phyloP scores from a whole-genome alignment of 2,113 vertebrate species.

The Budorcas taxicolor region DNA sequence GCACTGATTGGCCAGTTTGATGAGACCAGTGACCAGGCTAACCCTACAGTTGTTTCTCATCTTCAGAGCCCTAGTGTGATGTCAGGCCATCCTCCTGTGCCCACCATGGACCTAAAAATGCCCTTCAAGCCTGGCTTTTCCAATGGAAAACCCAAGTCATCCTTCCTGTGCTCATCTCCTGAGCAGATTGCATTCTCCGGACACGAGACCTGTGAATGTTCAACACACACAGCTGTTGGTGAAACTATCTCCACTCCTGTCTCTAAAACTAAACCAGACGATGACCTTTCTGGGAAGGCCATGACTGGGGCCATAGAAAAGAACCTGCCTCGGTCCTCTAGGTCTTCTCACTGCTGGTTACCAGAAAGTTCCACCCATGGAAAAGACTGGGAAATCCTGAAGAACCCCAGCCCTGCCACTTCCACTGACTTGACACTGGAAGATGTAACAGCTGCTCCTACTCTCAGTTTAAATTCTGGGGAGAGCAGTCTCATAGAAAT shows the following conservation, averaged over 20 bases:
- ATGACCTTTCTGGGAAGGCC: constrained; percentile 60
- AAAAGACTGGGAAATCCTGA: constrained; percentile 25
- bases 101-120: constrained; percentile 7
- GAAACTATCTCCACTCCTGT: constrained; percentile 79
- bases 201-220: constrained; percentile 82
- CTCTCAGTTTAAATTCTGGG: constrained; percentile 73
- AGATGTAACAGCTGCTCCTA: constrained; percentile 40
- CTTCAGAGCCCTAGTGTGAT: neutral
- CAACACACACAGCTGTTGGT: constrained; percentile 79
- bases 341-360: constrained; percentile 66
- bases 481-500: constrained; percentile 85
- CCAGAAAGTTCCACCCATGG: constrained; percentile 50
- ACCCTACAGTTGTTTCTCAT: constrained; percentile 54
- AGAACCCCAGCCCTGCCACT: constrained; percentile 43
- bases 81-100: neutral
- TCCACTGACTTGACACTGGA: constrained; percentile 52
- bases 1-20: constrained; percentile 89
- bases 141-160: constrained; percentile 33
- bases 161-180: constrained; percentile 61
- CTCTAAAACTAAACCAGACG: constrained; percentile 71
- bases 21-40: constrained; percentile 73
- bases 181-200: constrained; percentile 71
- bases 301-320: constrained; percentile 45
- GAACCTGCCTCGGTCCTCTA: constrained; percentile 37
- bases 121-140: constrained; percentile 33